A percentile compares a stretch with the other conserved stretches of the same genome.
These are phyloP conservation scores for Buathra laborator DNA, from an alignment of 2,888 invertebrate genomes.

Conservation along the genomic window DNA sequence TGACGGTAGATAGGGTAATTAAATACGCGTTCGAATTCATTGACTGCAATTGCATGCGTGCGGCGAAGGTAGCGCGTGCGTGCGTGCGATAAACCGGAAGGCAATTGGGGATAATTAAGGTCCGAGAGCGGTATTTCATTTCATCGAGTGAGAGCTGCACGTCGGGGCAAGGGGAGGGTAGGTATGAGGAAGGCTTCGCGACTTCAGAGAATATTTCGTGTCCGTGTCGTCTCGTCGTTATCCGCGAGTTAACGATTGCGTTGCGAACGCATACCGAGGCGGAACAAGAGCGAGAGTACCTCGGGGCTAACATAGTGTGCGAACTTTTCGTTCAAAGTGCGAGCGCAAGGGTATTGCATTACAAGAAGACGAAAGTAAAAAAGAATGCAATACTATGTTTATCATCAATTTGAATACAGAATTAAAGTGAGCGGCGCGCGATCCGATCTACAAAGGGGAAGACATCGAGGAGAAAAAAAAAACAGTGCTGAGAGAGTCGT, in stretches of 20 bases:
- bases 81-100: conserved; percentile 65
- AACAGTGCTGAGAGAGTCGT: background rate
- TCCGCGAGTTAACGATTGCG: conserved; percentile 22
- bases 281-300: background rate
- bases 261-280: background rate
- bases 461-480: background rate
- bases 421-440: conserved; percentile 49
- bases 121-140: conserved; percentile 64
- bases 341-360: background rate
- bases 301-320: conserved; percentile 16
- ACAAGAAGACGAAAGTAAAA: background rate
- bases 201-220: conserved; percentile 26
- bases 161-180: background rate
- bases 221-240: conserved; percentile 48
- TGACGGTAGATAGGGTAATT: conserved; percentile 47
- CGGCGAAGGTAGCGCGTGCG: conserved; percentile 26
- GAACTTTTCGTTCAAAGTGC: conserved; percentile 14
- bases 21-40: conserved; percentile 47
- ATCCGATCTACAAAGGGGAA: conserved; percentile 57
- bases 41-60: conserved; percentile 40
- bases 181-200: background rate
- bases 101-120: conserved; percentile 74
- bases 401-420: conserved; percentile 63
- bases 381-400: conserved; percentile 22
- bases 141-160: conserved; percentile 28